Conservation (phyloP, 2,113 vertebrate species). For the Lasiurus cinereus region DNA sequence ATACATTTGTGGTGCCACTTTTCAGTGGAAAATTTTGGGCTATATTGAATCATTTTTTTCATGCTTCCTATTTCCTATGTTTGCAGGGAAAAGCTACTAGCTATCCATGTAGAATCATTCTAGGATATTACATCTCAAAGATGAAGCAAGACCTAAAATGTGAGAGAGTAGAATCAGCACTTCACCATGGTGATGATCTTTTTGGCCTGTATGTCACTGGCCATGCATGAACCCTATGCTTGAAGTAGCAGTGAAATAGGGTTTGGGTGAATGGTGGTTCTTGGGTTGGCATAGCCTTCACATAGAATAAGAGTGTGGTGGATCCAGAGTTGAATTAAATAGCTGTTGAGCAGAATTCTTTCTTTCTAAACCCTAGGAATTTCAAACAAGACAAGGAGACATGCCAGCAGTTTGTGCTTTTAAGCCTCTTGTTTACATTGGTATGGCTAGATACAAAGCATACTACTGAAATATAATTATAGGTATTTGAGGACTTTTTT, state of each 20-base stretch:
- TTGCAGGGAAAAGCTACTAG: not conserved
- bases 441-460: not conserved
- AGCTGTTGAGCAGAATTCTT: not conserved
- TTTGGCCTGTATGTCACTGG: not conserved
- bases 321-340: not conserved
- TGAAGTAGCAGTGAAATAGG: not conserved
- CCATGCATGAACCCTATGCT: not conserved
- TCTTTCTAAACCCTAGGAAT: not conserved
- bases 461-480: not conserved
- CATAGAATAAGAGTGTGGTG: not conserved
- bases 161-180: not conserved
- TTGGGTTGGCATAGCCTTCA: not conserved
- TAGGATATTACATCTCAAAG: not conserved
- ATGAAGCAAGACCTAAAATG: not conserved
- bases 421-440: not conserved
- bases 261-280: not conserved
- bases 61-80: not conserved
- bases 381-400: not conserved
- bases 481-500: not conserved
- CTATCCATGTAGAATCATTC: not conserved
- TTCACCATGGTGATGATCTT: not conserved
- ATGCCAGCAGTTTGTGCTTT: not conserved
- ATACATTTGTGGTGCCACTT: not conserved
- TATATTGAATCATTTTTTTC: not conserved
- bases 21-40: not conserved